phyloP scores from a whole-genome alignment of 2,113 vertebrate species.

The Eclectus roratus region DNA sequence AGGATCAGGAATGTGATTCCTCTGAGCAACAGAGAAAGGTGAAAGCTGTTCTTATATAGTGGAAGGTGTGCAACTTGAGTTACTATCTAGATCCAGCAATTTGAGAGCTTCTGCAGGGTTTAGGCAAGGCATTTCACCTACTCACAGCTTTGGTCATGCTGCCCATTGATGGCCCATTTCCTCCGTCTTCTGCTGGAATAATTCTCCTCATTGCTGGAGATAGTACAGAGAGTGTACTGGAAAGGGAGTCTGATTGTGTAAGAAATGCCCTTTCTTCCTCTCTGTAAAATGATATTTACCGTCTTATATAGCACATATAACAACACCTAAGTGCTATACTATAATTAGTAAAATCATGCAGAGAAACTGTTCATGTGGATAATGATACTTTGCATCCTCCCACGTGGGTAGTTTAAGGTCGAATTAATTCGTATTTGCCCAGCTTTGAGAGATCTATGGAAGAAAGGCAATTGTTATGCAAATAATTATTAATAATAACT shows the following conservation, averaged over 20 bases:
- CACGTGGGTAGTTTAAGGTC: constrained; percentile 53
- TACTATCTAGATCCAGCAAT: neutral
- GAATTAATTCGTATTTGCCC: constrained; percentile 67
- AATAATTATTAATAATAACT: constrained; percentile 65
- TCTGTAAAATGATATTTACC: constrained; percentile 46
- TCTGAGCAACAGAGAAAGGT: neutral
- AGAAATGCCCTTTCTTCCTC: neutral
- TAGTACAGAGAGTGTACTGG: neutral
- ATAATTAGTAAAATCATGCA: constrained; percentile 62
- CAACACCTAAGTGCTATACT: constrained; percentile 50
- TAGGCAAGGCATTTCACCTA: neutral
- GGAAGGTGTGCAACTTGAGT: neutral
- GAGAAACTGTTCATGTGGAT: constrained; percentile 56
- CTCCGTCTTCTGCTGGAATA: neutral
- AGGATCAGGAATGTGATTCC: neutral
- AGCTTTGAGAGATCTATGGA: constrained; percentile 28
- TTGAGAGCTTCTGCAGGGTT: neutral
- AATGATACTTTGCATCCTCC: constrained; percentile 56
- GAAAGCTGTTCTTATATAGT: neutral
- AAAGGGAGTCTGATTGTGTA: neutral
- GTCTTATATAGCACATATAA: constrained; percentile 15
- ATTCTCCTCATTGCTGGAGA: neutral
- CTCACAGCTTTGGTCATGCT: neutral
- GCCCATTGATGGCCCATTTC: neutral
- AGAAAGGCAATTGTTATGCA: constrained; percentile 42